Evolutionary conservation across 2,888 invertebrate genomes (phyloP).

Genomic region (Cryptocephalus primarius): DNA sequence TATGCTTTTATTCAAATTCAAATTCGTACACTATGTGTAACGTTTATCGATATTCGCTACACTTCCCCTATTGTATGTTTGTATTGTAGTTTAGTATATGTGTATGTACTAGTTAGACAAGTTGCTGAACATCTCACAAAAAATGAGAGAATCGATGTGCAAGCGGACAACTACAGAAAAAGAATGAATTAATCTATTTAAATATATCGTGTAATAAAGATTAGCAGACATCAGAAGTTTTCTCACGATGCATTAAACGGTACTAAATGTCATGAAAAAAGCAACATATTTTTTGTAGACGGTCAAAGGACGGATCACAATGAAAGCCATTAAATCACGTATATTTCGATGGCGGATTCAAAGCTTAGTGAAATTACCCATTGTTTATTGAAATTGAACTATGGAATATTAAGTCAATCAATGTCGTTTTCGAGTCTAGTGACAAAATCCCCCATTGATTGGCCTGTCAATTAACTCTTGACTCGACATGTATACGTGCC

Average conservation of each 20-base stretch:
- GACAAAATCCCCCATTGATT: constrained; percentile 40
- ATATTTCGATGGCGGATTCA: constrained; percentile 24
- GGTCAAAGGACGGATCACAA: constrained; percentile 18
- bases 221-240: constrained; percentile 14
- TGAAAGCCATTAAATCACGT: constrained; percentile 28
- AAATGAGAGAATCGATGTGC: too few species aligned
- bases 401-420: constrained; percentile 39
- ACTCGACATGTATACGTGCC: constrained; percentile 38
- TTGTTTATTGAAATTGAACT: constrained; percentile 38
- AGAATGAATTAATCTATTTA: too few species aligned
- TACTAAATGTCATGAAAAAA: constrained; percentile 18
- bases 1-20: too few species aligned
- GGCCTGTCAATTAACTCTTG: constrained; percentile 39
- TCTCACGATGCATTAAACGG: constrained; percentile 18
- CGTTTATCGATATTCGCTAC: too few species aligned
- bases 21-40: too few species aligned
- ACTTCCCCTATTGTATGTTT: too few species aligned
- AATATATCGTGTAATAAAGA: constrained; percentile 6
- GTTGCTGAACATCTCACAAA: too few species aligned
- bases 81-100: too few species aligned
- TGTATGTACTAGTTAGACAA: too few species aligned
- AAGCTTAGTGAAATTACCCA: constrained; percentile 31
- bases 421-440: constrained; percentile 33
- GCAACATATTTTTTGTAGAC: constrained; percentile 15
- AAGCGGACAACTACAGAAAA: too few species aligned